Conservation (phyloP, 2,888 invertebrate genomes). For the Hirtodrosophila histrioides region DNA sequence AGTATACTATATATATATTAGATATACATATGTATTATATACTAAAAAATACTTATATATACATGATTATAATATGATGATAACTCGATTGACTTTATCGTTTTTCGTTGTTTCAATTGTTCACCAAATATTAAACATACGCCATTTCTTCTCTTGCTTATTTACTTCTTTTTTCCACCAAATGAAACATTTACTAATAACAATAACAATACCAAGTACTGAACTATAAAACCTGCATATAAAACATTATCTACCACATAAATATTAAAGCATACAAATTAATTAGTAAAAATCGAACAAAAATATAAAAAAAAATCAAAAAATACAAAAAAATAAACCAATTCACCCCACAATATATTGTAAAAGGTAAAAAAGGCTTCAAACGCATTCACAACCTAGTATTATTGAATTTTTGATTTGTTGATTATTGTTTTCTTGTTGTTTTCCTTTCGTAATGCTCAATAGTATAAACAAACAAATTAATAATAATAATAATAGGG, state of each 20-base stretch:
- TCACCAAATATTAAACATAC: constrained; percentile 79
- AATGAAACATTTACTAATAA: constrained; percentile 55
- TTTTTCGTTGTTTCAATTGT: constrained; percentile 74
- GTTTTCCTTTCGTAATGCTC: constrained; percentile 27
- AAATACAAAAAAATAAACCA: constrained; percentile 31
- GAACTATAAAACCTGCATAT: constrained; percentile 60
- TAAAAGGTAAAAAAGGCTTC: constrained; percentile 79
- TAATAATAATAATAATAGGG: no score
- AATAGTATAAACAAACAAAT: no score
- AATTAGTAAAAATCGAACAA: constrained; percentile 47
- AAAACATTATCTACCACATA: constrained; percentile 48
- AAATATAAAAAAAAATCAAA: constrained; percentile 33
- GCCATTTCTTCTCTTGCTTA: constrained; percentile 81
- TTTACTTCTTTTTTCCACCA: constrained; percentile 76
- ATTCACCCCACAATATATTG: constrained; percentile 73
- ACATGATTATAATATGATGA: constrained; percentile 47
- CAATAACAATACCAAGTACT: constrained; percentile 45
- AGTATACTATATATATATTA: constrained; percentile 21
- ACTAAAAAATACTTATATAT: constrained; percentile 11
- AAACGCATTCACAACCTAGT: constrained; percentile 71
- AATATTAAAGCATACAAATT: constrained; percentile 48
- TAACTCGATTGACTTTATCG: constrained; percentile 70
- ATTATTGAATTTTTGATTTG: constrained; percentile 27
- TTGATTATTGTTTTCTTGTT: constrained; percentile 12
- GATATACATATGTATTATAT: constrained; percentile 23